A percentile compares a stretch with the other conserved stretches of the same genome.
These are phyloP conservation scores for Colletes collaris DNA, from an alignment of 2,888 invertebrate species.

Conservation along the genomic window DNA sequence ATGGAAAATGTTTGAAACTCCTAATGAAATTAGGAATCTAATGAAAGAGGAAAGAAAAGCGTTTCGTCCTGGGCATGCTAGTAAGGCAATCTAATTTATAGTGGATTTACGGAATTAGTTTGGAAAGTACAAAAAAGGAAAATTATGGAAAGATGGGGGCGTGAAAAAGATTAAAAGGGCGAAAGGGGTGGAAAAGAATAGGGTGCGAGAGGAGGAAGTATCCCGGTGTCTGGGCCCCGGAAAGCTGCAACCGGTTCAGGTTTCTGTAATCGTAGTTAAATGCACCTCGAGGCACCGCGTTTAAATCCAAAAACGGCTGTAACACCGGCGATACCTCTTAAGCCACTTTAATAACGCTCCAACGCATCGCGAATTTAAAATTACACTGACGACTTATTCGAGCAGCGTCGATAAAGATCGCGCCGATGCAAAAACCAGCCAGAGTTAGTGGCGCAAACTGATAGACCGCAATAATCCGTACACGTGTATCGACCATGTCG, in stretches of 20 bases:
- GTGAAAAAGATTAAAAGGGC: no score
- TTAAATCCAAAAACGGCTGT: constrained; percentile 54
- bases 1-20: no score
- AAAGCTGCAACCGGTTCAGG: constrained; percentile 40
- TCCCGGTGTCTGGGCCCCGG: constrained; percentile 9
- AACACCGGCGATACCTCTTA: constrained; percentile 37
- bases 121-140: no score
- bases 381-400: constrained; percentile 60
- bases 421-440: constrained; percentile 22
- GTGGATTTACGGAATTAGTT: no score
- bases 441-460: constrained; percentile 35
- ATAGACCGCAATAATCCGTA: constrained; percentile 50
- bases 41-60: no score
- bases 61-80: no score
- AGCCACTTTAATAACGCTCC: constrained; percentile 53
- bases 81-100: no score
- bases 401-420: constrained; percentile 56
- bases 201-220: background rate
- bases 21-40: no score
- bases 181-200: no score
- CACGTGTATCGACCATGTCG: constrained; percentile 16
- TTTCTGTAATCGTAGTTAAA: constrained; percentile 49
- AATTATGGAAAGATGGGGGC: no score
- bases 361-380: constrained; percentile 65
- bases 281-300: constrained; percentile 39